A percentile compares a stretch with the other conserved stretches of the same genome.
These are phyloP conservation scores for Petrolisthes manimaculis DNA, from an alignment of 2,888 invertebrate genomes.

Conservation along the genomic window DNA sequence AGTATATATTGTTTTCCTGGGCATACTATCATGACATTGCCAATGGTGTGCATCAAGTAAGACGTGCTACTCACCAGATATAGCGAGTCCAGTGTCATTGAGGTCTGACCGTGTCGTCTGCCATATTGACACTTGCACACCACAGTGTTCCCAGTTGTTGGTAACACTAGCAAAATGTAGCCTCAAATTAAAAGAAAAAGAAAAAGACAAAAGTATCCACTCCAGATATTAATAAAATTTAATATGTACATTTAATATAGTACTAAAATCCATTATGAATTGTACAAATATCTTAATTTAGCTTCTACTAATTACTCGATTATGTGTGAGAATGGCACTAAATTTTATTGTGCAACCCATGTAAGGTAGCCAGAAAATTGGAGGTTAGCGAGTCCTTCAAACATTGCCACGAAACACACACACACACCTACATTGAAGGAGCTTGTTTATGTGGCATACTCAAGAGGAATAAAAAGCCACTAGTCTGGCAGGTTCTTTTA, in stretches of 20 bases:
- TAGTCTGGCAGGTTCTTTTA: too few relatives aligned
- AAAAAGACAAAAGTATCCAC: background rate
- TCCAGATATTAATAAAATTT: too few relatives aligned
- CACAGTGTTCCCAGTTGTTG: background rate
- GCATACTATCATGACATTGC: background rate
- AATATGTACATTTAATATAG: too few relatives aligned
- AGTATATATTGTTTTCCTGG: too few relatives aligned
- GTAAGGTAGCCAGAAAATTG: too few relatives aligned
- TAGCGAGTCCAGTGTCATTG: constrained; percentile 48
- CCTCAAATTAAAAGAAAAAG: background rate
- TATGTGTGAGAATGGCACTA: background rate
- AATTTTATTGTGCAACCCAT: too few relatives aligned
- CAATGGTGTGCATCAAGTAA: background rate
- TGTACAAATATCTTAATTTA: background rate
- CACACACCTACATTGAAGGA: too few relatives aligned
- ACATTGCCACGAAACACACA: too few relatives aligned
- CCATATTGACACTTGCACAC: constrained; percentile 55
- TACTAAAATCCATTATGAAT: too few relatives aligned
- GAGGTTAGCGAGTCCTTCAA: too few relatives aligned
- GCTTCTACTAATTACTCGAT: background rate
- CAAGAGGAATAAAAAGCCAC: too few relatives aligned
- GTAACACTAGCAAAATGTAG: background rate
- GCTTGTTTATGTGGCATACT: too few relatives aligned
- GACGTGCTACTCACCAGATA: constrained; percentile 29
- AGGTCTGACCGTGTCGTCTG: constrained; percentile 51